Base-by-base conservation (phyloP, 2,888 invertebrate genomes). In the Torymus auratus region DNA sequence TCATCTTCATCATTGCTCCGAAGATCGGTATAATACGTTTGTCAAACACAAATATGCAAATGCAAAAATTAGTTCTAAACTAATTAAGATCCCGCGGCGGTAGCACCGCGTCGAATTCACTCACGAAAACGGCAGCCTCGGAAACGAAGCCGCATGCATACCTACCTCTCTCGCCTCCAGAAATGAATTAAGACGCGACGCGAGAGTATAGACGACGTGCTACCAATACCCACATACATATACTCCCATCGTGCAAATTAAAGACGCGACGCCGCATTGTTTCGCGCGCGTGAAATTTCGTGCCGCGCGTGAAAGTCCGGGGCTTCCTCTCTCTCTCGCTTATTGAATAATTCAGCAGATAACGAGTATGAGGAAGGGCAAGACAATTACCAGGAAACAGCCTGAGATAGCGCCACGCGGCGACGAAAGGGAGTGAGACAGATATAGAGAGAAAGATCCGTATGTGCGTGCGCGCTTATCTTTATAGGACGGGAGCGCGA, bases 361-460 rank as follows among this genome's bases (percentile, higher is more conserved):
- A 89, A 89, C 88, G 87, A 88, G 86, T 58, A 17, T 61, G 56
- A 14, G 13, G 68, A 55, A 15, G 86, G 87, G 84, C 85, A 88
- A 87, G 90, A 90, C 90, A 90, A 90, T 90, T 90, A 89, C 88
- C 87, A 89, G 90, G 90, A 89, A 90, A 89, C 88, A 88, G 86
- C 87, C 84, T 85, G 88, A 89, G 90, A 90, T 89, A 89, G 88
- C 88, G 86, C 86, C 88, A 86, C 86, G 77, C 80, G 84, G 75
- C 82, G 85, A 84, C 82, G 76, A 82, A 80, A 80, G 82, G 76
- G 80, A 58, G 80, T 79, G 80, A 84, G 80, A 84, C 83, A 80
- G 82, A 20, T 20, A 20, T 20, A 20, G 20, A 78, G 82, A 64
- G 70, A 65, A 67, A 71, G 75, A 76, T 76, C 81, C 50, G 75